phyloP scores from a whole-genome alignment of 2,797 vertebrate species.

The Phrynocephalus vlangalii region DNA sequence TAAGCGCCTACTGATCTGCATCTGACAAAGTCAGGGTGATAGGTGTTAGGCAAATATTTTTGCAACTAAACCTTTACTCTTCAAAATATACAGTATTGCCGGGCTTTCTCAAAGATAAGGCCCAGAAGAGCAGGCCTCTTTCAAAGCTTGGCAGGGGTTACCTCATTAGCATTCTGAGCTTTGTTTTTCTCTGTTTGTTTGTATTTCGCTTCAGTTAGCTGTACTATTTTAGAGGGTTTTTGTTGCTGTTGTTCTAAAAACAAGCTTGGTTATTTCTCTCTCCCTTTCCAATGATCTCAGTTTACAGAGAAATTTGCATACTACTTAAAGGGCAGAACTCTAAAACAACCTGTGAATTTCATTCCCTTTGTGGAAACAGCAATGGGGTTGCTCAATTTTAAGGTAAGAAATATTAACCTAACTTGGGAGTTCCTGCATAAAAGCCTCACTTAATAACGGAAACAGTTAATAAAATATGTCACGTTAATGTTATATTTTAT shows the following conservation, averaged over 20 bases:
- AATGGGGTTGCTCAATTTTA: slow-evolving; percentile 97
- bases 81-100: slow-evolving; percentile 58
- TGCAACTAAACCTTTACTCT: slow-evolving; percentile 60
- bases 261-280: neutral
- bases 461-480: neutral
- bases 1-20: slow-evolving; percentile 67
- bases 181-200: slow-evolving; percentile 19
- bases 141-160: slow-evolving; percentile 47
- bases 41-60: slow-evolving; percentile 67
- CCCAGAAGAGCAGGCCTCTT: slow-evolving; percentile 49
- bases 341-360: slow-evolving; percentile 92
- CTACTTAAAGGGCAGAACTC: slow-evolving; percentile 89
- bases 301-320: slow-evolving; percentile 95
- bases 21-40: slow-evolving; percentile 61
- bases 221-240: slow-evolving; percentile 17
- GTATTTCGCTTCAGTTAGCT: slow-evolving; percentile 58
- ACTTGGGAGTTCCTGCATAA: slow-evolving; percentile 59
- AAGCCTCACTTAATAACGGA: slow-evolving; percentile 26
- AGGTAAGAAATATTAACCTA: slow-evolving; percentile 85
- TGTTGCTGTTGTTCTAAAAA: neutral
- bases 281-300: slow-evolving; percentile 78
- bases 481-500: neutral
- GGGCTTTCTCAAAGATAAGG: slow-evolving; percentile 39
- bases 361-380: slow-evolving; percentile 99
- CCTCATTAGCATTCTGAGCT: slow-evolving; percentile 36